phyloP scores from a whole-genome alignment of 2,797 vertebrate species.

The Austrolebias charrua region DNA sequence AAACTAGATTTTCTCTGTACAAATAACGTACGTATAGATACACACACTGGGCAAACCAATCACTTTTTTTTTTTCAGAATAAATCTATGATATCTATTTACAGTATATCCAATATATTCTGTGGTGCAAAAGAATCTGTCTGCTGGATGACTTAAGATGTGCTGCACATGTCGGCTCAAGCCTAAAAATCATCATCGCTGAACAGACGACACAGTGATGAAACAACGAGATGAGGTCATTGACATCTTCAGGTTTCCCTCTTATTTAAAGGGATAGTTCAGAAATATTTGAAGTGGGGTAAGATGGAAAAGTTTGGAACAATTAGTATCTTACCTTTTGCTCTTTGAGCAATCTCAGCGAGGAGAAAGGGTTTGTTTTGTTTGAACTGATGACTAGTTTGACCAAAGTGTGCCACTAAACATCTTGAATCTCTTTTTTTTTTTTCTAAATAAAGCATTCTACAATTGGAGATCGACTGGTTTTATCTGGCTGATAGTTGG shows the following conservation, averaged over 20 bases:
- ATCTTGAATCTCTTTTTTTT: too few species aligned
- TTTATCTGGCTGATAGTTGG: too few species aligned
- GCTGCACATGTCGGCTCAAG: slow-evolving; percentile 60
- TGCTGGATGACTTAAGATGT: slow-evolving; percentile 51
- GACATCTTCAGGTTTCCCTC: slow-evolving; percentile 55
- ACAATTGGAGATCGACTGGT: too few species aligned
- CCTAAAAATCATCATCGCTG: slow-evolving; percentile 40
- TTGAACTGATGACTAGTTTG: too few species aligned
- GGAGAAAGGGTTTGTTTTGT: too few species aligned
- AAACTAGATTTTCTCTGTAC: slow-evolving; percentile 81
- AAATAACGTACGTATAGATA: slow-evolving; percentile 73
- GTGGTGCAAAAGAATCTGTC: slow-evolving; percentile 72
- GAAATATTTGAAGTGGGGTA: neutral
- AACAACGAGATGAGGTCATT: slow-evolving; percentile 41
- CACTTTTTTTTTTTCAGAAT: slow-evolving; percentile 69
- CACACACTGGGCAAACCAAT: slow-evolving; percentile 72
- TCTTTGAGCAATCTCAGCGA: too few species aligned
- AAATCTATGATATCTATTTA: slow-evolving; percentile 78
- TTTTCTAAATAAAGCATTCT: too few species aligned
- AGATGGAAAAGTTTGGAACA: neutral
- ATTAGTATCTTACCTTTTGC: neutral
- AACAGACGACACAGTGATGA: slow-evolving; percentile 41
- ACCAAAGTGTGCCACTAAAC: too few species aligned
- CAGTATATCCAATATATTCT: slow-evolving; percentile 76
- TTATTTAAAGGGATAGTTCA: neutral